Conservation (phyloP, 2,113 vertebrate genomes). For the Platysternon megacephalum region DNA sequence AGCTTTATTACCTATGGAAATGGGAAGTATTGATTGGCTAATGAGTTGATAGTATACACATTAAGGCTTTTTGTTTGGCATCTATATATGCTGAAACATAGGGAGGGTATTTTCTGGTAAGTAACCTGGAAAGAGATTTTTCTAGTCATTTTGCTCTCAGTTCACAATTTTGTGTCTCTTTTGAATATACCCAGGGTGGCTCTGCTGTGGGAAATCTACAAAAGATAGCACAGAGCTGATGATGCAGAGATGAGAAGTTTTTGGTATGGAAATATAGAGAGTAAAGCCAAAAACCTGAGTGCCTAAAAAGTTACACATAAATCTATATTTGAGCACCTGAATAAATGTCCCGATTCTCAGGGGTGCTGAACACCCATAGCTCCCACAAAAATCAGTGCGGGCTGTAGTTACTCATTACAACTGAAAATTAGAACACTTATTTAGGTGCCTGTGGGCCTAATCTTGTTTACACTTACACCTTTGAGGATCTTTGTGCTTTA, state of each 20-base stretch:
- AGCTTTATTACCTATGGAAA: background rate
- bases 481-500: too few relatives aligned
- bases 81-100: background rate
- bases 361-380: too few relatives aligned
- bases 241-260: background rate
- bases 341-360: too few relatives aligned
- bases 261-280: background rate
- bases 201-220: background rate
- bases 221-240: fast-evolving
- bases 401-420: too few relatives aligned
- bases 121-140: fast-evolving
- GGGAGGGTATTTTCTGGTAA: background rate
- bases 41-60: background rate
- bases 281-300: too few relatives aligned
- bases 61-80: background rate
- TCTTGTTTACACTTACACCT: too few relatives aligned
- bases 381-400: too few relatives aligned
- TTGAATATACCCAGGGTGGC: background rate
- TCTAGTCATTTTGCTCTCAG: background rate
- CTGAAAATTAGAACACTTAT: background rate
- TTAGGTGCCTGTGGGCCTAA: background rate
- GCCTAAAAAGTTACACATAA: background rate
- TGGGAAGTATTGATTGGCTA: background rate
- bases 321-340: too few relatives aligned
- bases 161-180: background rate